Evolutionary conservation across 2,113 vertebrate genomes (phyloP), one percentile per base, ranked within the genome.

Genomic region (Spea bombifrons): DNA sequence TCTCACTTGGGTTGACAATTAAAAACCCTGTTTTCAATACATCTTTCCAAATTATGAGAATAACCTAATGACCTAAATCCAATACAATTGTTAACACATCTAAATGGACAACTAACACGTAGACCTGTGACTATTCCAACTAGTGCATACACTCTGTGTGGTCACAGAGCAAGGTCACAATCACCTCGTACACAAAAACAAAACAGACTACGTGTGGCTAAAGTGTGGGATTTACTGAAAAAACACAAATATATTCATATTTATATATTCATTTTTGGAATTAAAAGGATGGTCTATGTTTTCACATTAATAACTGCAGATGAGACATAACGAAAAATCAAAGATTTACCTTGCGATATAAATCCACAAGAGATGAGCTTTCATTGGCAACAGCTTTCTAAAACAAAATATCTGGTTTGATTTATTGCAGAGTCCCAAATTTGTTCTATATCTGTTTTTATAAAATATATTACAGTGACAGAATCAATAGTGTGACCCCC

Each of bases 381-480:
- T 30, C 67, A 71, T 10, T 65, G 67, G 64, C 30, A 78, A 68
- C 46, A 78, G 17, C 64, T 78, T 78, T 78, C 12, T 78, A 55
- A 71, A 70, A 70, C 57, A 44, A 71, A 53, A 13, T 4, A 59
- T 13, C 30, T 65, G 30, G 16, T 49, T n/a, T 65, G 76, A 78
- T 78, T 78, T 68, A 78, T 71, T 71, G 52, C 46, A 71, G 70
- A n/a, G 46, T 71, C 30, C 16, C 17, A 78, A 44, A 65, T 48
- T 71, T 70, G 71, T 71, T 77, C 16, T 77, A 43, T 43, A 52
- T 50, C 68, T 81, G 76, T 84, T 76, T 71, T 75, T 81, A 75
- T 72, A 67, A 75, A 82, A 66, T 75, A 74, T 76, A 71, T 81
- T 75, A 3, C 10, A 45, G 66, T 80, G 73, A 83, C 80, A 83